phyloP scores from a whole-genome alignment of 2,797 vertebrate species.

The Apodemus agrarius region DNA sequence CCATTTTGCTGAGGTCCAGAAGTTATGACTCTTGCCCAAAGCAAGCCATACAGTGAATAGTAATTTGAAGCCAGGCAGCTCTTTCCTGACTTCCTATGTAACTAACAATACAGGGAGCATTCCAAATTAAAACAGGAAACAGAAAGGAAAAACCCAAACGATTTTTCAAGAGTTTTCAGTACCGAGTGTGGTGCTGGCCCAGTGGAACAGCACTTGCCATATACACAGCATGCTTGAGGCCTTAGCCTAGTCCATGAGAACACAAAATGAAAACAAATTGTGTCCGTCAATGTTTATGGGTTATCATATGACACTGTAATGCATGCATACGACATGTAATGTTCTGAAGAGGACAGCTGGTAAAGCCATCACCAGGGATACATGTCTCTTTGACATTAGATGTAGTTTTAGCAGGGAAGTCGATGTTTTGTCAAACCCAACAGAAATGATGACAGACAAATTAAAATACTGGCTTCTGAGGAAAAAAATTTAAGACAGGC shows the following conservation, averaged over 20 bases:
- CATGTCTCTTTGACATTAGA: neutral
- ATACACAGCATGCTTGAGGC: neutral
- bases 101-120: neutral
- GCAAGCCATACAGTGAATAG: neutral
- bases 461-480: slow-evolving; percentile 3
- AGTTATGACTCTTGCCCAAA: slow-evolving; percentile 42
- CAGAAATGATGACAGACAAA: slow-evolving; percentile 3
- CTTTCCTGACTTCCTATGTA: neutral
- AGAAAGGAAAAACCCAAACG: neutral
- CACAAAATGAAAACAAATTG: slow-evolving; percentile 3
- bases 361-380: neutral
- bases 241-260: neutral
- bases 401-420: slow-evolving; percentile 8
- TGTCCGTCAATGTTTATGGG: neutral
- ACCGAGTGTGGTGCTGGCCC: neutral
- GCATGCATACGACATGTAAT: neutral
- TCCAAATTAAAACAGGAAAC: slow-evolving; percentile 5
- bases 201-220: neutral
- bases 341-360: neutral
- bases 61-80: neutral
- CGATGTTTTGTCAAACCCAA: slow-evolving; percentile 12
- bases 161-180: neutral
- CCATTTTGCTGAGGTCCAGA: slow-evolving; percentile 39
- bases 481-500: neutral
- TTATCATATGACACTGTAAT: neutral